These are phyloP conservation scores for Apteryx mantelli DNA, from an alignment of 2,113 vertebrate genomes.

Conservation along the genomic window DNA sequence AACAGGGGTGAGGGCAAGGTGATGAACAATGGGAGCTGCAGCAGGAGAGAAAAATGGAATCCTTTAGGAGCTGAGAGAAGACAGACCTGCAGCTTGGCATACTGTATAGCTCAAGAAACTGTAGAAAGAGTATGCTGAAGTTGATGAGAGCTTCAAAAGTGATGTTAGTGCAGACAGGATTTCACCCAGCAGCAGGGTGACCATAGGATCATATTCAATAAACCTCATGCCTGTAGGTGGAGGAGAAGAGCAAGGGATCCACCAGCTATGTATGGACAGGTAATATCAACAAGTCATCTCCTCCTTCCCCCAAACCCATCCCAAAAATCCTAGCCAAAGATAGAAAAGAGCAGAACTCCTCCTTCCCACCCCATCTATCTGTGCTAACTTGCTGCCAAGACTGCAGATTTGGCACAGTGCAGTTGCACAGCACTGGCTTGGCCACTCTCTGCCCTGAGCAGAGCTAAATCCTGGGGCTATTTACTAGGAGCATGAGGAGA, in stretches of 20 bases:
- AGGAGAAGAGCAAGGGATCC: not conserved
- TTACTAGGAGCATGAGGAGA: not conserved
- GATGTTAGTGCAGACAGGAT: not conserved
- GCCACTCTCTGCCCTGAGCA: not conserved
- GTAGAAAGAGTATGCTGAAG: not conserved
- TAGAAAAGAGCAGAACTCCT: not conserved
- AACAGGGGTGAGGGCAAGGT: slow-evolving; percentile 81
- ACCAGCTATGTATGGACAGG: not conserved
- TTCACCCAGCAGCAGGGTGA: not conserved
- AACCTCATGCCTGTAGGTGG: not conserved
- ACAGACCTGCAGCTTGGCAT: not conserved
- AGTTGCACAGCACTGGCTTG: not conserved
- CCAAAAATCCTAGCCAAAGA: not conserved
- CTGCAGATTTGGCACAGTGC: not conserved
- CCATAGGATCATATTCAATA: not conserved
- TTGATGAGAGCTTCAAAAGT: not conserved
- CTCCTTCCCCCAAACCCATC: not conserved
- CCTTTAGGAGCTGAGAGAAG: not conserved
- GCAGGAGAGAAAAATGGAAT: not conserved
- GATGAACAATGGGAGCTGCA: slow-evolving; percentile 81
- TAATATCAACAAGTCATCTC: not conserved
- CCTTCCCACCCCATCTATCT: not conserved
- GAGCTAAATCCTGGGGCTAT: not conserved
- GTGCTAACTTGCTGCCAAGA: not conserved
- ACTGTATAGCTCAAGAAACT: not conserved